Conservation (phyloP, 2,888 invertebrate species). For the Metellina segmentata region DNA sequence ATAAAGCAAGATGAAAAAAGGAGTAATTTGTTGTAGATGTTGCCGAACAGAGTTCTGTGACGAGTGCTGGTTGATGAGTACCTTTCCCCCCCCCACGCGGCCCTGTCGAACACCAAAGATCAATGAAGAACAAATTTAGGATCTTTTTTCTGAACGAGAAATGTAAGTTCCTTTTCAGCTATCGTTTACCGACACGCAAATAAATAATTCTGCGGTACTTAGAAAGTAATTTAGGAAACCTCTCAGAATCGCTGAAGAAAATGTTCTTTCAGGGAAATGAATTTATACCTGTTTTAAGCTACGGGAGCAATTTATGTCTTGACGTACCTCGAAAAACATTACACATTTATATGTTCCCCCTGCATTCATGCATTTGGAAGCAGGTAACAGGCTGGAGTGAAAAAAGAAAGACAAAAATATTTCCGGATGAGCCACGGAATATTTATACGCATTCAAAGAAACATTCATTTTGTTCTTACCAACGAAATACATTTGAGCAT, state of each 20-base stretch:
- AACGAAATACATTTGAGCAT: not conserved
- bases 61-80: slow-evolving; percentile 65
- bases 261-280: slow-evolving; percentile 51
- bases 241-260: slow-evolving; percentile 45
- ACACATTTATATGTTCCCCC: slow-evolving; percentile 28
- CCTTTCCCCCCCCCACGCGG: slow-evolving; percentile 23
- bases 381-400: not conserved
- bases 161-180: slow-evolving; percentile 65
- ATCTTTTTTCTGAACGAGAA: slow-evolving; percentile 56
- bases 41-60: slow-evolving; percentile 69
- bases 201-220: slow-evolving; percentile 71
- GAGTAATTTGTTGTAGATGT: slow-evolving; percentile 73
- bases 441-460: not conserved
- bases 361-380: slow-evolving; percentile 56
- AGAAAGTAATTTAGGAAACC: slow-evolving; percentile 72
- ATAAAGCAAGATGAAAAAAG: slow-evolving; percentile 62
- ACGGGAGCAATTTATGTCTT: slow-evolving; percentile 49
- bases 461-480: not conserved
- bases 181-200: slow-evolving; percentile 71
- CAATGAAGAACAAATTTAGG: slow-evolving; percentile 72
- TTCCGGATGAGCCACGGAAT: slow-evolving; percentile 7
- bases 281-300: slow-evolving; percentile 52
- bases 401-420: not conserved
- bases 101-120: slow-evolving; percentile 65
- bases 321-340: not conserved